A percentile compares a stretch with the other conserved stretches of the same genome.
phyloP scores from a whole-genome alignment of 2,888 invertebrate species.

The Chaetoderma sp. region DNA sequence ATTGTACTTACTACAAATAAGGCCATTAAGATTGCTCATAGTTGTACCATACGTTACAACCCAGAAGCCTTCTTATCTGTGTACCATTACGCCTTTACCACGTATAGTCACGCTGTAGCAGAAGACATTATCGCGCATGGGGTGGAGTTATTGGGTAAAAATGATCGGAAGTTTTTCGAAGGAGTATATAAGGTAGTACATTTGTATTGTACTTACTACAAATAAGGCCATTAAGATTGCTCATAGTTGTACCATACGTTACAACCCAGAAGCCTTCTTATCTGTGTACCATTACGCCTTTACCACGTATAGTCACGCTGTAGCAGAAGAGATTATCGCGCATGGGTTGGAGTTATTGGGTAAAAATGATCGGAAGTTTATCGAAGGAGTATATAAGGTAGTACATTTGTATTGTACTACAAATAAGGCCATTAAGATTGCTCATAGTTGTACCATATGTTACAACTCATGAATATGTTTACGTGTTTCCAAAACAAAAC shows the following conservation, averaged over 20 bases:
- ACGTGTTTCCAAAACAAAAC: no score
- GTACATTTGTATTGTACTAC: no score
- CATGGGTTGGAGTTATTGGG: constrained; percentile 58
- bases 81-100: constrained; percentile 61
- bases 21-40: no score
- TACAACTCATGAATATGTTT: no score
- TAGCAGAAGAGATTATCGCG: constrained; percentile 52
- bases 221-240: not conserved
- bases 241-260: no score
- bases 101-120: constrained; percentile 54
- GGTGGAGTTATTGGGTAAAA: constrained; percentile 59
- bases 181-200: constrained; percentile 56
- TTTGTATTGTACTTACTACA: no score
- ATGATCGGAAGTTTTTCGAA: constrained; percentile 63
- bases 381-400: constrained; percentile 64
- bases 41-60: no score
- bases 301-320: constrained; percentile 51
- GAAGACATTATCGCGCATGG: constrained; percentile 49
- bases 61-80: constrained; percentile 56
- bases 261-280: constrained; percentile 46
- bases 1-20: no score
- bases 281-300: constrained; percentile 63
- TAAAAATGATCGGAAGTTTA: constrained; percentile 61
- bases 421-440: not conserved
- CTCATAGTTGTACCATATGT: no score